Base-by-base conservation (phyloP, 2,797 vertebrate genomes). In the Micromesistius poutassou region DNA sequence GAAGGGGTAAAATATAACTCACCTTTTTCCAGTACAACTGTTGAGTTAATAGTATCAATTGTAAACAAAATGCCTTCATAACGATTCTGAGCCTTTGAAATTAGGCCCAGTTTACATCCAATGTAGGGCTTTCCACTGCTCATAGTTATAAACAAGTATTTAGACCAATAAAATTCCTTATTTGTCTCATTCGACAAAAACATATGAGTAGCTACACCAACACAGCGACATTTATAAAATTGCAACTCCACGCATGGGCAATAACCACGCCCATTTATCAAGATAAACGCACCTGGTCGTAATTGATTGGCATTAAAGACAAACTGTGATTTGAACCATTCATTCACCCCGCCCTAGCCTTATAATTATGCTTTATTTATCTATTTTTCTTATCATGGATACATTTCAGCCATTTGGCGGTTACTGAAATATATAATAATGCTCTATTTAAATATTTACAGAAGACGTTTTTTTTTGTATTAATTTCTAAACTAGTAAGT, bases 41-140 rank as follows among this genome's bases (percentile, higher is more conserved):
- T 96, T 35, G 96, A 96, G 87, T 97, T 97, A 74, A 96, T 95
- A 10, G 96, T 98, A 86, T 99, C 96, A 87, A 98, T 96, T 16
- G 97, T 98, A 83, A 98, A 98, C 46, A 98, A 89, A 83, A 98
- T 96, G 2, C 97, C 97, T 83, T 98, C 97, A 89, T 99, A 98
- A 74, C 97, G 96, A 91, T 98, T 98, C 89, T 97, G 95, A 8
- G 97, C 97, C 92, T 96, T 98, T 13, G 97, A 98, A 82, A 98
- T 95, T 30, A 99, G 91, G 77, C 95, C 95, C 82, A 98, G 97
- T 86, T 95, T 96, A 81, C 95, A 96, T 46, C 96, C 96, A 82
- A 97, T 93, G 80, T 96, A 97, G 0, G 95, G 96, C 68, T 94
- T 97, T 35, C 93, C 89, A 28, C 93, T 93, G 83, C 93, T 96